Evolutionary conservation across 2,113 vertebrate species (phyloP), one percentile per base, ranked within the genome.

Genomic region (Pterophyllum scalare): DNA sequence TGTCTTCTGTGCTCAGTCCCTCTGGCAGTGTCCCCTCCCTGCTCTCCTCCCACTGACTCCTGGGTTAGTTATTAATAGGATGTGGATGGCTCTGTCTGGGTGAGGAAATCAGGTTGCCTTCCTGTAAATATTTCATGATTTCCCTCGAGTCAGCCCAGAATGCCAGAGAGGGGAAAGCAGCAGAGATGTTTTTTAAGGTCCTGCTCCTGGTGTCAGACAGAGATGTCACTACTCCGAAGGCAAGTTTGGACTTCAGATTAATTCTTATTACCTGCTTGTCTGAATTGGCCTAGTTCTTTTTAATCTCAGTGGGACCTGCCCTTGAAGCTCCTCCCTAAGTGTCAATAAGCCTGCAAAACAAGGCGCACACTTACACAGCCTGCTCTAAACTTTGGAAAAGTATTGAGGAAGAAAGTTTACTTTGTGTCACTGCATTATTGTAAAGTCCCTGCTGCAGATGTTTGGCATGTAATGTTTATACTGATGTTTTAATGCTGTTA

Each of bases 71-170:
- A 91, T 93, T 93, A 93, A 87, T 93, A 93, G 92, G 56, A 40
- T 28, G 62, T 49, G 80, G 83, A 82, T 62, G 64, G 77, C 57
- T 79, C 79, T 82, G 87, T 85, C 81, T 83, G 91, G 84, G 52
- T 61, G 87, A 91, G 83, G 88, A 94, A 94, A 94, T 88, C 92
- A 84, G 91, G 92, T 92, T 94, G 90, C 85, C 86, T 90, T 89
- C 82, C 87, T 82, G 88, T 96, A 94, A 94, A 95, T 93, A 91
- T 92, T 90, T 76, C 79, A 92, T 90, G 90, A 87, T 93, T 90
- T 93, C 92, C 91, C 91, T 74, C 2, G 76, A 91, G 88, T 81
- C 46, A 5, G 61, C 65, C 64, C 83, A 59, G 82, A 90, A 88
- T 87, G 59, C 67, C 84, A 76, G 78, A 72, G 77, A 74, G 62